These are phyloP conservation scores for Gymnoscopelus microlampas DNA, from an alignment of 2,797 vertebrate species.

Conservation along the genomic window DNA sequence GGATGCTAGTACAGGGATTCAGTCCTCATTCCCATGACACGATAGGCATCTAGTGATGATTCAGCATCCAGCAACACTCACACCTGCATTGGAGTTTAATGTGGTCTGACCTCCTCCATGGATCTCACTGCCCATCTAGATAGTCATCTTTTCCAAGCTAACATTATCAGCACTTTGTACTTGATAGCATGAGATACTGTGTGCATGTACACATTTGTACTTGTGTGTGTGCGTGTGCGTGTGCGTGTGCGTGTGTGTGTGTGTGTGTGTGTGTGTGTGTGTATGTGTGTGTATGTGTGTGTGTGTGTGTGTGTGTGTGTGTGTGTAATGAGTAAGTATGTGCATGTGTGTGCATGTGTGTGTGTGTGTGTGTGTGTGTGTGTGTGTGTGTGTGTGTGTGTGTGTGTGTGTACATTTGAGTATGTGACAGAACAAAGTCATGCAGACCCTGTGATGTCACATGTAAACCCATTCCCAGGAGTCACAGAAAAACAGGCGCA, in stretches of 20 bases:
- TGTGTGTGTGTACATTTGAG: background rate
- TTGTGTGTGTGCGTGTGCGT: background rate
- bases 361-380: too few relatives aligned
- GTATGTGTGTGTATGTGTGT: too few relatives aligned
- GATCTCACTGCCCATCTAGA: slow-evolving; percentile 10
- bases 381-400: too few relatives aligned
- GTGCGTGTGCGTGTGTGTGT: too few relatives aligned
- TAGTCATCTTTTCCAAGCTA: slow-evolving; percentile 29
- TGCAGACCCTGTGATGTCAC: slow-evolving; percentile 22
- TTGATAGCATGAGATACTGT: slow-evolving; percentile 12
- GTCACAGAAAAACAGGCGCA: background rate
- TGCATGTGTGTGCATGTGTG: too few relatives aligned
- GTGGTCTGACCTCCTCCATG: slow-evolving; percentile 3
- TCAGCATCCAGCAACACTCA: slow-evolving; percentile 15
- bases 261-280: too few relatives aligned
- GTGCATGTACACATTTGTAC: background rate
- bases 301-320: too few relatives aligned
- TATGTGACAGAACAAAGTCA: slow-evolving; percentile 1
- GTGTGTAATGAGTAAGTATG: too few relatives aligned
- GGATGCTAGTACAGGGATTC: slow-evolving; percentile 36
- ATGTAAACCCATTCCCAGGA: slow-evolving; percentile 19
- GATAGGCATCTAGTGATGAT: slow-evolving; percentile 63
- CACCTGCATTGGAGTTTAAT: slow-evolving; percentile 7
- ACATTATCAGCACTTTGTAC: slow-evolving; percentile 13
- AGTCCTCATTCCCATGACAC: slow-evolving; percentile 28